Evolutionary conservation across 2,797 vertebrate genomes (phyloP), one percentile per base, ranked within the genome.

Genomic region (Karalla daura): DNA sequence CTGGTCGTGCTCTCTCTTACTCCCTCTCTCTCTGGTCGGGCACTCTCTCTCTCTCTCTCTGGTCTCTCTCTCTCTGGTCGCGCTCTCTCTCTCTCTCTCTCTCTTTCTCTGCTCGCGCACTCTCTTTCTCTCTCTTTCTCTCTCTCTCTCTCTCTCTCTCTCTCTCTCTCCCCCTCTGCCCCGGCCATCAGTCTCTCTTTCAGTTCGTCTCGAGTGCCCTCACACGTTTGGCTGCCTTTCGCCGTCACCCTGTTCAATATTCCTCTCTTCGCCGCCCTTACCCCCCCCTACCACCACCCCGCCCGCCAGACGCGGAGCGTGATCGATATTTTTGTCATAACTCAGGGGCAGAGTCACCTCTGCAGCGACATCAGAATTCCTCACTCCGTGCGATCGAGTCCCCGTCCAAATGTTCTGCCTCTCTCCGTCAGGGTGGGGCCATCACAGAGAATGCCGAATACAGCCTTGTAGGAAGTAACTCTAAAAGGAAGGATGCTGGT

Each of bases 261-360:
- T 89, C 85, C 73, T 76, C 70, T 85, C 85, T 53, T 41, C 32
- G 46, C 55, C 67, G 81, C 76, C 88, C 83, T 88, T 88, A 83
- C 71, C n/a, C 21, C 40, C 76, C 71, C 17, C 25, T 15, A 21
- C 40, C 76, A 69, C 17, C 25, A 66, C 63, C 76, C 64, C 44
- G 63, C 66, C 64, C 13, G 28, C 75, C 55, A 72, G 72, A 86
- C 45, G 21, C 40, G 63, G 83, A 63, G 68, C 45, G 24, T 45
- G 76, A 89, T 90, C 88, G 76, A 90, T 91, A 89, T 88, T 84
- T 88, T 80, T 79, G 75, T 86, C 87, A 82, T 88, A 89, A 86
- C 80, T 90, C 84, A 62, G 32, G 47, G 73, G 68, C n/a, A 80
- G 85, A 76, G 85, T 88, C 84, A 86, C 84, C 85, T 85, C 83